These are phyloP conservation scores for Drosophila tsacasi DNA, from an alignment of 1,140 invertebrate genomes.

Conservation along the genomic window DNA sequence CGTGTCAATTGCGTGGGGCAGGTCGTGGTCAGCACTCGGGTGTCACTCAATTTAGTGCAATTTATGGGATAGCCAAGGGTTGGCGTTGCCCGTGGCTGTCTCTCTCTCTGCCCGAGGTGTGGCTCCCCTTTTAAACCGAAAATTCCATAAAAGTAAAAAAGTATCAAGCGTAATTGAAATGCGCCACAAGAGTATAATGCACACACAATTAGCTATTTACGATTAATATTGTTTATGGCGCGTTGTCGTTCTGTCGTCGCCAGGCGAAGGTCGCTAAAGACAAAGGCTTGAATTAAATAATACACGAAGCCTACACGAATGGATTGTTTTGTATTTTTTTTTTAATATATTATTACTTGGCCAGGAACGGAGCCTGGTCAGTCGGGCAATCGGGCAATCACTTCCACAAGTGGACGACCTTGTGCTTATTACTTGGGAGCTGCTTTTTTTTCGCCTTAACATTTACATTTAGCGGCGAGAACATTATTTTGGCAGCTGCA, in stretches of 20 bases:
- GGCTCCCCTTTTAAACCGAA: slow-evolving; percentile 11
- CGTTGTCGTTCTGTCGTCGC: slow-evolving; percentile 25
- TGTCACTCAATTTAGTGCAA: slow-evolving; percentile 62
- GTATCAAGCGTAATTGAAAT: slow-evolving; percentile 35
- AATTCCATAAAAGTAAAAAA: slow-evolving; percentile 31
- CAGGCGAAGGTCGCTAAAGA: slow-evolving; percentile 23
- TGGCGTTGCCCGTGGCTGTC: background rate
- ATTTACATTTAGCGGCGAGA: slow-evolving; percentile 64
- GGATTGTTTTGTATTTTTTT: slow-evolving; percentile 17
- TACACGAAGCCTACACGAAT: slow-evolving; percentile 17
- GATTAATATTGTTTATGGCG: slow-evolving; percentile 52
- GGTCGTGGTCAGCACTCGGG: slow-evolving; percentile 47
- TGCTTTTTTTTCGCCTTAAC: slow-evolving; percentile 21
- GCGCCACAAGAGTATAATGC: slow-evolving; percentile 39
- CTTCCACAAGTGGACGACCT: slow-evolving; percentile 67
- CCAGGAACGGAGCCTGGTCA: slow-evolving; percentile 54
- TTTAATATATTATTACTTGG: slow-evolving; percentile 10
- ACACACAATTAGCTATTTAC: slow-evolving; percentile 56
- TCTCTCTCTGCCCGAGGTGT: slow-evolving; percentile 15
- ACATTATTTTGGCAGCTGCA: slow-evolving; percentile 50
- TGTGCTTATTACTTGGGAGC: slow-evolving; percentile 58
- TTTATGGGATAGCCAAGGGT: slow-evolving; percentile 32
- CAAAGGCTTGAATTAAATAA: slow-evolving; percentile 41
- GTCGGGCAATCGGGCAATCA: slow-evolving; percentile 54
- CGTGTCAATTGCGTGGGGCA: slow-evolving; percentile 64